These are phyloP conservation scores for Mormyrus lacerda DNA, from an alignment of 2,113 vertebrate genomes.

Conservation along the genomic window DNA sequence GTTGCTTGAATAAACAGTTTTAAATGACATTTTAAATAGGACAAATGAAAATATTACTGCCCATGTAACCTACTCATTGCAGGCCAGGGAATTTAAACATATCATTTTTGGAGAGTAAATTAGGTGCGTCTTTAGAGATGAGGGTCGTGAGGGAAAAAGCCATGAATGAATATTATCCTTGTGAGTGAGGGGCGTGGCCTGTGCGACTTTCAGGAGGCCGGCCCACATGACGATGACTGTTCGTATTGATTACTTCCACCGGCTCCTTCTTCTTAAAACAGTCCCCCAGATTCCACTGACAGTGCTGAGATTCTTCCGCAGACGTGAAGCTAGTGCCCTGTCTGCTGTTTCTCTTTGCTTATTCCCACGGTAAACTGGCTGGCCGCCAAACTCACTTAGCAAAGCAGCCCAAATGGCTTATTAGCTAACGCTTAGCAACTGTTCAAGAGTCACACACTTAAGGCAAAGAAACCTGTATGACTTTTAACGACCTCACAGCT, in stretches of 20 bases:
- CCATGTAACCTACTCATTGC: neutral
- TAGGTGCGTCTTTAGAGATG: neutral
- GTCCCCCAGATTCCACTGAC: neutral
- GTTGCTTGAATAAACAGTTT: neutral
- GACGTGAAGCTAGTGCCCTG: neutral
- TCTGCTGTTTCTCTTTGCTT: neutral
- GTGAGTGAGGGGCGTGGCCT: neutral
- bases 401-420: neutral
- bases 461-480: neutral
- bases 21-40: neutral
- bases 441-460: neutral
- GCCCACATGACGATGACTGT: neutral
- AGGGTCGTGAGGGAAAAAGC: neutral
- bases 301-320: neutral
- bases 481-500: neutral
- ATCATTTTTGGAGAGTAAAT: neutral
- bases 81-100: neutral
- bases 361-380: neutral
- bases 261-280: neutral
- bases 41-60: neutral
- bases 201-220: neutral
- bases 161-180: neutral
- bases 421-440: neutral
- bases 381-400: neutral
- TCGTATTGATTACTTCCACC: neutral